These are phyloP conservation scores for Drosophila mercatorum DNA, from an alignment of 2,888 invertebrate species.

Conservation along the genomic window DNA sequence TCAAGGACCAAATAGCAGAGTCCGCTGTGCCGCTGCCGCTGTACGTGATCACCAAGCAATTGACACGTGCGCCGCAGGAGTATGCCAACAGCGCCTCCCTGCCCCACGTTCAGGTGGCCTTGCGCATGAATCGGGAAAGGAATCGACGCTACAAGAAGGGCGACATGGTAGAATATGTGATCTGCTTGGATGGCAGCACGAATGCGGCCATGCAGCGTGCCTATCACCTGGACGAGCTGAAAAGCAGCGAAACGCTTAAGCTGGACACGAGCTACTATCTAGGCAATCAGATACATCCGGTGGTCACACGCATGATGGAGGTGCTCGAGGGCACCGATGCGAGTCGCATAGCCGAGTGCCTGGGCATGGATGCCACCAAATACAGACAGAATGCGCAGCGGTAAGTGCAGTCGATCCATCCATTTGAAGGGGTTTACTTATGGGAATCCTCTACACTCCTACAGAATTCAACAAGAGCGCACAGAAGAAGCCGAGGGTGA, in stretches of 20 bases:
- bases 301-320: slow-evolving; percentile 96
- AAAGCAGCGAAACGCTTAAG: slow-evolving; percentile 88
- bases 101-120: slow-evolving; percentile 96
- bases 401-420: slow-evolving; percentile 50
- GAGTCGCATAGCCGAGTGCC: slow-evolving; percentile 93
- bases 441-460: neutral
- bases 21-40: slow-evolving; percentile 90
- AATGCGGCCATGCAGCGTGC: slow-evolving; percentile 94
- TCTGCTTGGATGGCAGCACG: slow-evolving; percentile 95
- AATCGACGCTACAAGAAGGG: slow-evolving; percentile 95
- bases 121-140: slow-evolving; percentile 92
- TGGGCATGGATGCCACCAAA: slow-evolving; percentile 89
- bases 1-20: slow-evolving; percentile 90
- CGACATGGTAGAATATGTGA: slow-evolving; percentile 97
- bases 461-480: slow-evolving; percentile 84
- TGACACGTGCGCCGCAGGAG: slow-evolving; percentile 96
- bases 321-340: slow-evolving; percentile 97
- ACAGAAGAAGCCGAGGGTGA: slow-evolving; percentile 84
- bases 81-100: slow-evolving; percentile 92
- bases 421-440: neutral
- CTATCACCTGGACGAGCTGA: slow-evolving; percentile 96
- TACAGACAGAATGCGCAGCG: slow-evolving; percentile 84
- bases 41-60: slow-evolving; percentile 95
- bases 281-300: slow-evolving; percentile 97
- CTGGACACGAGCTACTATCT: slow-evolving; percentile 96